A percentile compares a stretch with the other conserved stretches of the same genome.
phyloP scores from a whole-genome alignment of 2,888 invertebrate genomes.

The Drosophila neonasuta region DNA sequence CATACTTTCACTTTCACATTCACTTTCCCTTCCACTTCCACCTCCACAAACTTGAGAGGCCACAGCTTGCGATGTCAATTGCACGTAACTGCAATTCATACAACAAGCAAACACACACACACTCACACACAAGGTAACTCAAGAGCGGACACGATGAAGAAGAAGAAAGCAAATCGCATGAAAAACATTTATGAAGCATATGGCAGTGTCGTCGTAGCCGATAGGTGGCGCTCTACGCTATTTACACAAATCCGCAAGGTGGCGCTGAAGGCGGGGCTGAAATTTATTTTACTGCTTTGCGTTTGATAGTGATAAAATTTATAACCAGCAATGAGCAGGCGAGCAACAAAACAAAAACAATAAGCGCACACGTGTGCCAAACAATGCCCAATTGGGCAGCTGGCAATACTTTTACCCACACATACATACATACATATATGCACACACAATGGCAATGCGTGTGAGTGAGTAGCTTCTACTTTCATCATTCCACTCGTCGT shows the following conservation, averaged over 20 bases:
- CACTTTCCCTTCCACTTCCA: not conserved
- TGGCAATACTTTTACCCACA: slow-evolving; percentile 12
- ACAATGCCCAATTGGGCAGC: slow-evolving; percentile 66
- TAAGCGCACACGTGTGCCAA: slow-evolving; percentile 36
- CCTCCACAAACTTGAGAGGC: slow-evolving; percentile 20
- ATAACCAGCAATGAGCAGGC: slow-evolving; percentile 67
- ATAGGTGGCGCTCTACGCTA: not conserved
- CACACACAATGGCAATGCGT: slow-evolving; percentile 43
- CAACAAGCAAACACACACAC: slow-evolving; percentile 1
- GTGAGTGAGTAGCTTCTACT: slow-evolving; percentile 20
- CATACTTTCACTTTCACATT: not conserved
- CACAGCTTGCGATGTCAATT: slow-evolving; percentile 16
- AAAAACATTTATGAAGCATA: slow-evolving; percentile 52
- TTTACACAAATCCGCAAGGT: slow-evolving; percentile 10
- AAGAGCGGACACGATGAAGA: not conserved
- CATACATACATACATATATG: slow-evolving; percentile 19
- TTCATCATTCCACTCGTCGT: not conserved
- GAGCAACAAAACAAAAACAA: slow-evolving; percentile 46
- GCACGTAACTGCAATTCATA: slow-evolving; percentile 49
- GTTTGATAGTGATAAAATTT: slow-evolving; percentile 70
- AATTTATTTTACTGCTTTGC: slow-evolving; percentile 63
- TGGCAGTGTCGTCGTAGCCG: slow-evolving; percentile 31
- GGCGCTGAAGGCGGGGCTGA: slow-evolving; percentile 36
- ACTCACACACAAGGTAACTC: slow-evolving; percentile 3
- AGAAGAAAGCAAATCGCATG: slow-evolving; percentile 44